Conservation (phyloP, 2,113 vertebrate genomes). For the Colistium nudipinnis region DNA sequence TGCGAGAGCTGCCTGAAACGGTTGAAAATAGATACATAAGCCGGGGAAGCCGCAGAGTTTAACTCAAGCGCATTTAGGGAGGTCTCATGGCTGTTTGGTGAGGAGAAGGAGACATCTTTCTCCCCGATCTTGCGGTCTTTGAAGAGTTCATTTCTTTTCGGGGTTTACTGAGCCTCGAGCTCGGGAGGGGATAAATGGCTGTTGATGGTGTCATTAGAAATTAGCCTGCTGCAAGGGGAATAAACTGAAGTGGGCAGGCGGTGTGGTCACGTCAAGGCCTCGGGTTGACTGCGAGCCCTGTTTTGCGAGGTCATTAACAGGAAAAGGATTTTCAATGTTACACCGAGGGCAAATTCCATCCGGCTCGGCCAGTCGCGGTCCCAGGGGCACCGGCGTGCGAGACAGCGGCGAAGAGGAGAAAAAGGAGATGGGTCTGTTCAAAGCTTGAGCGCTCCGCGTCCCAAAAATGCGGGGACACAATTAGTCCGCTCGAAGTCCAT, state of each 20-base stretch:
- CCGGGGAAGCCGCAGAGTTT: constrained; percentile 53
- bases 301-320: constrained; percentile 16
- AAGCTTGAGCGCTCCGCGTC: background rate
- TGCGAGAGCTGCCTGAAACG: constrained; percentile 26
- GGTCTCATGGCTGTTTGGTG: constrained; percentile 33
- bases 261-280: constrained; percentile 28
- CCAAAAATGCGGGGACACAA: background rate
- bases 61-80: constrained; percentile 27
- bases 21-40: constrained; percentile 61
- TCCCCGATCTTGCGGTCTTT: constrained; percentile 25
- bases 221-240: constrained; percentile 24
- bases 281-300: background rate
- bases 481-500: background rate
- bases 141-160: constrained; percentile 25
- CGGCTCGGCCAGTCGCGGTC: constrained; percentile 23
- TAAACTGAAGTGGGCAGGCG: constrained; percentile 8
- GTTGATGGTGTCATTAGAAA: constrained; percentile 45
- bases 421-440: background rate
- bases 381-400: background rate
- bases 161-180: constrained; percentile 27
- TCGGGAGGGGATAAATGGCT: constrained; percentile 32
- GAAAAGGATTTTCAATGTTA: constrained; percentile 13
- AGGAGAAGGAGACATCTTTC: constrained; percentile 40
- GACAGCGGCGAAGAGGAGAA: background rate
- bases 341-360: constrained; percentile 33